A percentile compares a stretch with the other conserved stretches of the same genome.
Evolutionary conservation across 2,888 invertebrate genomes (phyloP).

Genomic region (Maniola hyperantus): DNA sequence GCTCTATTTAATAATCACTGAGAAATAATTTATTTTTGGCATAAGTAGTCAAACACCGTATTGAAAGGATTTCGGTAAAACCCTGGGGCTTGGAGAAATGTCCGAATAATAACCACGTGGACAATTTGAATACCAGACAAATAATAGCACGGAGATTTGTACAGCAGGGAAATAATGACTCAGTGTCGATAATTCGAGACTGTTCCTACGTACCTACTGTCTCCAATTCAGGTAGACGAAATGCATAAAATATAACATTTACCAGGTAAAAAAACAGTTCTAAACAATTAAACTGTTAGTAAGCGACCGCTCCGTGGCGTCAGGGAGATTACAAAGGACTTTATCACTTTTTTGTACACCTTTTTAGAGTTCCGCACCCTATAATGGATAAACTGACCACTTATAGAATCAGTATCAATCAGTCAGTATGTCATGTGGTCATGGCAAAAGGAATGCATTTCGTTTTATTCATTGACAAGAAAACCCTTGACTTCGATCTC

Average conservation of each 20-base stretch:
- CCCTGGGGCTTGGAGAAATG: background rate
- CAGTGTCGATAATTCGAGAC: constrained; percentile 6
- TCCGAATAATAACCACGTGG: background rate
- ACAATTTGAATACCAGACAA: background rate
- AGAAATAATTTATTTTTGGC: too few relatives aligned
- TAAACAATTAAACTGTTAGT: constrained; percentile 76
- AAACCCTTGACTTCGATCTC: too few relatives aligned
- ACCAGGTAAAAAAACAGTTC: constrained; percentile 65
- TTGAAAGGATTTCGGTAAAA: background rate
- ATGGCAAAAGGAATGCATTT: background rate
- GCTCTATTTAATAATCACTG: too few relatives aligned
- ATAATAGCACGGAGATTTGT: background rate
- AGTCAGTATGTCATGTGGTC: background rate
- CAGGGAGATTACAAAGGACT: constrained; percentile 78
- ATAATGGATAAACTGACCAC: background rate
- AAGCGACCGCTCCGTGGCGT: constrained; percentile 70
- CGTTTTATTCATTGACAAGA: too few relatives aligned
- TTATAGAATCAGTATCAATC: background rate
- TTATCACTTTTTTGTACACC: constrained; percentile 71
- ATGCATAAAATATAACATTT: constrained; percentile 77
- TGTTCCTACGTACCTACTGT: constrained; percentile 14
- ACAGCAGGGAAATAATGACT: constrained; percentile 6
- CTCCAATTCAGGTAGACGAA: constrained; percentile 76
- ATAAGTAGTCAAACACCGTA: too few relatives aligned
- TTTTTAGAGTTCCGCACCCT: constrained; percentile 12